A percentile compares a stretch with the other conserved stretches of the same genome.
phyloP scores from a whole-genome alignment of 2,113 vertebrate species.

The Paradisaea rubra region DNA sequence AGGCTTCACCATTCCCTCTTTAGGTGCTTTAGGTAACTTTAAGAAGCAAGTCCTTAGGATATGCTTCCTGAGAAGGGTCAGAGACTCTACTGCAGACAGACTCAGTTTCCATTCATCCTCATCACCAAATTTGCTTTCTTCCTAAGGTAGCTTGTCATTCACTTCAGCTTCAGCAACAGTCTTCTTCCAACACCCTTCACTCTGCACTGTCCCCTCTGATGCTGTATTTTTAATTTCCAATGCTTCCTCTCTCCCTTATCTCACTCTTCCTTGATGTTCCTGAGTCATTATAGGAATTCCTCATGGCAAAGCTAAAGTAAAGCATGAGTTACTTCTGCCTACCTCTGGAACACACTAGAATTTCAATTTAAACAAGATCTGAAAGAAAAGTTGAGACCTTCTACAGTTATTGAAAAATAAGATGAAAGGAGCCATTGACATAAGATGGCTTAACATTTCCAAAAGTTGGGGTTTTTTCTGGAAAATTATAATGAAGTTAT shows the following conservation, averaged over 20 bases:
- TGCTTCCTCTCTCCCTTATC: neutral
- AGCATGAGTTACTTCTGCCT: neutral
- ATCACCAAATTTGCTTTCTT: neutral
- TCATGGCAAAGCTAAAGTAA: neutral
- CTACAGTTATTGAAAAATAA: neutral
- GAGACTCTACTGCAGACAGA: neutral
- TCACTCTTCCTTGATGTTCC: neutral
- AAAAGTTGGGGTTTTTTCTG: neutral
- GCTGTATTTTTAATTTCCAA: neutral
- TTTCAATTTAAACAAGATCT: neutral
- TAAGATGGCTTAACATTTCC: neutral
- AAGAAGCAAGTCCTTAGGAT: neutral
- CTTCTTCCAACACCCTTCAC: neutral
- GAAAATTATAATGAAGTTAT: neutral
- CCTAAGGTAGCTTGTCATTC: neutral
- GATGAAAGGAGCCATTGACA: neutral
- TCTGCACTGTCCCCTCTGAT: neutral
- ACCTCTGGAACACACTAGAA: neutral
- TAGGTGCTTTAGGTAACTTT: neutral
- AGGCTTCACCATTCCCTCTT: neutral
- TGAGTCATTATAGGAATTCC: neutral
- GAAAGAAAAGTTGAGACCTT: neutral
- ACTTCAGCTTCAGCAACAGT: neutral
- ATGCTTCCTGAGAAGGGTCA: neutral
- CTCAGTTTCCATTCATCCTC: neutral